These are phyloP conservation scores for Formica exsecta DNA, from an alignment of 1,140 invertebrate genomes.

Conservation along the genomic window DNA sequence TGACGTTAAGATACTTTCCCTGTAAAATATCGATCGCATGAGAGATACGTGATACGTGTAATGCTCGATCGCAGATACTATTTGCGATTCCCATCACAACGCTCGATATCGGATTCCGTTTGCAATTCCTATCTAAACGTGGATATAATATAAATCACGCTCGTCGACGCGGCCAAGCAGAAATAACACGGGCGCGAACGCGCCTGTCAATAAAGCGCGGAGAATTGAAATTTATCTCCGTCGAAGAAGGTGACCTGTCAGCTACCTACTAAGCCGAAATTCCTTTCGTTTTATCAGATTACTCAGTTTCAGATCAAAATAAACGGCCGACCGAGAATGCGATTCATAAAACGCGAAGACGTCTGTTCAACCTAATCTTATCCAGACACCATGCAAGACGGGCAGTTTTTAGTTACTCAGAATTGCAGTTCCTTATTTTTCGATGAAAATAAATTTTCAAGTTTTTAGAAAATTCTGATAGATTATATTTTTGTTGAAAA, in stretches of 20 bases:
- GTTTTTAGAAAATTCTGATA: too few species aligned
- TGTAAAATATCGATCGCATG: constrained; percentile 5
- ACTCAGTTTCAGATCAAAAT: constrained; percentile 20
- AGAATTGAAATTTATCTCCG: constrained; percentile 31
- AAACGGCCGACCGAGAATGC: not conserved
- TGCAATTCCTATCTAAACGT: constrained; percentile 40
- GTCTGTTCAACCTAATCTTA: not conserved
- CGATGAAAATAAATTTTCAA: not conserved
- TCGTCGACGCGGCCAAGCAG: not conserved
- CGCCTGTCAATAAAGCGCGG: constrained; percentile 12
- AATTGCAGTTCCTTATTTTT: not conserved
- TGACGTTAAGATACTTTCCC: not conserved
- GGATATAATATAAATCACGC: constrained; percentile 45
- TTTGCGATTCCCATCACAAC: constrained; percentile 25
- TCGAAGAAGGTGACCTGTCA: not conserved
- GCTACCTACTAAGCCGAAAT: not conserved
- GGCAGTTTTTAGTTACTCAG: not conserved
- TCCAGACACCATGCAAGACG: not conserved
- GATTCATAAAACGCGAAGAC: not conserved
- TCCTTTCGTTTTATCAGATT: not conserved
- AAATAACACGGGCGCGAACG: constrained; percentile 14
- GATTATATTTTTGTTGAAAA: too few species aligned
- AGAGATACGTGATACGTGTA: not conserved
- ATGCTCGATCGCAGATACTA: not conserved
- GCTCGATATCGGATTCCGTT: constrained; percentile 8